Conservation (phyloP, 2,888 invertebrate species). For the Saturnia japonica region DNA sequence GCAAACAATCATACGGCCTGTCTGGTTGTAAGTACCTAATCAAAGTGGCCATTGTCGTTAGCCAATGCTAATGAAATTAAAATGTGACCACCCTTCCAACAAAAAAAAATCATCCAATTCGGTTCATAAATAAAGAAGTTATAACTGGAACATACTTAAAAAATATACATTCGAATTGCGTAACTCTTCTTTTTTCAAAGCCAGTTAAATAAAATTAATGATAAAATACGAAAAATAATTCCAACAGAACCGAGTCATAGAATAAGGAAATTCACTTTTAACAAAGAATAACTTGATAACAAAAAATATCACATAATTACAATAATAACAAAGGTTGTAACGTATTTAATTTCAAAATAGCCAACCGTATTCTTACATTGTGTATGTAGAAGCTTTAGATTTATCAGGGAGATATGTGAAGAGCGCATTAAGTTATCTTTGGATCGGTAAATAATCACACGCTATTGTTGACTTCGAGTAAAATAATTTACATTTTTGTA, state of each 20-base stretch:
- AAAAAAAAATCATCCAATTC: too few relatives aligned
- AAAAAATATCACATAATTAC: not conserved
- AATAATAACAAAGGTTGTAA: conserved; percentile 6
- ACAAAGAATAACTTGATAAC: not conserved
- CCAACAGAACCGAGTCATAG: not conserved
- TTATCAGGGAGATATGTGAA: not conserved
- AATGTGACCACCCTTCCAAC: too few relatives aligned
- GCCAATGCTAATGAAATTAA: too few relatives aligned
- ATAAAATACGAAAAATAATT: not conserved
- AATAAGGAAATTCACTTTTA: too few relatives aligned
- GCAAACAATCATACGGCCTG: too few relatives aligned
- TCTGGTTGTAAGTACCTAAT: too few relatives aligned
- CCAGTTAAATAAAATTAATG: too few relatives aligned
- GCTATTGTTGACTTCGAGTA: conserved; percentile 2
- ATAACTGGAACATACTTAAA: too few relatives aligned
- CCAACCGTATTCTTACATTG: conserved; percentile 1
- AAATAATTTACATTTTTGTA: conserved; percentile 4
- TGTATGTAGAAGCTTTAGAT: not conserved
- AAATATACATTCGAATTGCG: too few relatives aligned
- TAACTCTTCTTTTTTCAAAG: too few relatives aligned
- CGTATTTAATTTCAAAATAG: not conserved
- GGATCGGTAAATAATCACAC: conserved; percentile 15
- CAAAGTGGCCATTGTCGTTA: too few relatives aligned
- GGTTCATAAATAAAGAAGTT: too few relatives aligned
- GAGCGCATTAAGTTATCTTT: conserved; percentile 4